These are phyloP conservation scores for Coleophora flavipennella DNA, from an alignment of 2,888 invertebrate species.

Conservation along the genomic window DNA sequence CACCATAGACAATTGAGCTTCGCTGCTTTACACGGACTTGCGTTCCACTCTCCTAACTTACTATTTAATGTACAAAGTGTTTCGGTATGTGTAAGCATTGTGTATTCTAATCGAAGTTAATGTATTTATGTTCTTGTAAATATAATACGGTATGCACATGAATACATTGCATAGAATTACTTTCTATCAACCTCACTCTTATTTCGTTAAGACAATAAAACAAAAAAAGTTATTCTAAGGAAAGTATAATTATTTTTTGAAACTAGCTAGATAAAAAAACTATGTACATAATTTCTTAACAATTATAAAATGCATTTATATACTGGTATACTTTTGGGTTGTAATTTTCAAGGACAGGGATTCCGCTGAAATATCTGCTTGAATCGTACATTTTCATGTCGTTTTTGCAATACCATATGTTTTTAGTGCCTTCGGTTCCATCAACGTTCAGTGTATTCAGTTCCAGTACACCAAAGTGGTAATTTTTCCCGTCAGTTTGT, in stretches of 20 bases:
- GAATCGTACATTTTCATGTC: constrained; percentile 76
- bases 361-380: constrained; percentile 76
- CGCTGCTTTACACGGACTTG: constrained; percentile 25
- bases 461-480: constrained; percentile 88
- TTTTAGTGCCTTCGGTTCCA: constrained; percentile 74
- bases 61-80: constrained; percentile 68
- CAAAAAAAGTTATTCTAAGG: neutral
- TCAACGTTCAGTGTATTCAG: constrained; percentile 83
- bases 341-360: constrained; percentile 80
- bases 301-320: constrained; percentile 85
- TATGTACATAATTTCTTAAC: constrained; percentile 30
- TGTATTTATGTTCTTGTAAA: constrained; percentile 72
- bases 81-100: constrained; percentile 61
- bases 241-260: constrained; percentile 7
- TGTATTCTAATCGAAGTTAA: constrained; percentile 59
- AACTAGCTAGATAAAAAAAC: neutral
- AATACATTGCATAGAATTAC: constrained; percentile 54
- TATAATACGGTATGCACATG: constrained; percentile 66
- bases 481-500: constrained; percentile 82
- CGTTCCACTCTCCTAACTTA: constrained; percentile 48
- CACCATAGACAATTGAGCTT: constrained; percentile 58
- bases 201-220: constrained; percentile 9
- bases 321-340: constrained; percentile 85
- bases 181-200: constrained; percentile 18
- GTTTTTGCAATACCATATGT: constrained; percentile 84